Evolutionary conservation across 2,888 invertebrate species (phyloP), one percentile per base, ranked within the genome.

Genomic region (Anoncus sp.): DNA sequence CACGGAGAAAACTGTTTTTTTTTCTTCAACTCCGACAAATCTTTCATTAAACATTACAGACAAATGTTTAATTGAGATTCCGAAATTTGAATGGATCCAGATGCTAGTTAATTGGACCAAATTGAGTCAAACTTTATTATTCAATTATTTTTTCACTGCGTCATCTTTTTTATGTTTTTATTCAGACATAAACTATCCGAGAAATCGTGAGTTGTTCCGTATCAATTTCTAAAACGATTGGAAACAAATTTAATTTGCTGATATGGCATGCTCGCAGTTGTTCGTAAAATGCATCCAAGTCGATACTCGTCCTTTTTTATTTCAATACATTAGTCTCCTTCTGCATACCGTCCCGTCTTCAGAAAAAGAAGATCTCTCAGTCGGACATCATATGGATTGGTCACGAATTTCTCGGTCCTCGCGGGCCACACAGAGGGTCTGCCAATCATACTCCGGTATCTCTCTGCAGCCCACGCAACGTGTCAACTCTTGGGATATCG

Each of bases 401-500:
- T 27, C 16, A 16, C 24, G 31, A 31, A 20, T 14, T 31, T 49
- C 43, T 40, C 10, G 24, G 24, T 43, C 49, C 16, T 60, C 60
- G 51, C 35, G 71, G 53, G 35, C 51, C 66, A 18, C 35, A 63
- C 71, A 35, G 47, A 73, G 66, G 67, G 55, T 16, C 76, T 60
- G 72, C 71, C 72, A 72, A 67, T 77, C 76, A 62, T 53, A 16
- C 31, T 62, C 47, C 49, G 53, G 43, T 66, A 76, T 77, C 78
- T 77, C 78, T 78, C 6, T 12, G 22, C 70, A 47, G 27, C 72
- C 66, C 75, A 67, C 75, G 75, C 72, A 6, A 35, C 43, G 53
- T 67, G 60, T 75, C 57, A 72, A 70, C 75, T 75, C 62, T 63
- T 22, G 55, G 59, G 14, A 55, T 53, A 73, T 69, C 59, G 43